Evolutionary conservation across 2,113 vertebrate species (phyloP), one percentile per base, ranked within the genome.

Genomic region (Oryzias melastigma): DNA sequence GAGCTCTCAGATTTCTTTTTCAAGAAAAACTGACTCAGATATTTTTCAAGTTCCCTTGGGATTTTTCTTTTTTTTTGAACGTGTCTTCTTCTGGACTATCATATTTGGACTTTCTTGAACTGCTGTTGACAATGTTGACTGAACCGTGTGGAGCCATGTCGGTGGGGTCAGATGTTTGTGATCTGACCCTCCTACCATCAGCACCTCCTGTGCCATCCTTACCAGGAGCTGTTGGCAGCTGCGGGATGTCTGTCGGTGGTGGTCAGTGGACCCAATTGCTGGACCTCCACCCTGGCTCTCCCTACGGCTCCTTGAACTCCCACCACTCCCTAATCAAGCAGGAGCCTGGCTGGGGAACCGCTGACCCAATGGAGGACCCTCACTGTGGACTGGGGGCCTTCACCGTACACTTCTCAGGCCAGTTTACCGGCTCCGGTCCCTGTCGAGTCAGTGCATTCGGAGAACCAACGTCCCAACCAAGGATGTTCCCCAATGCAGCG

Each of bases 261-360:
- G 93, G 93, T 20, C 96, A 97, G 87, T 99, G 96, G 96, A 93
- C 93, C 2, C 95, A 95, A 0, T 93, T 98, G 54, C 88, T 98
- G 88, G 96, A 98, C 93, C 96, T 98, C 55, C 93, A 96, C 64
- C 92, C 95, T 6, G 89, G 92, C 22, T 92, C 94, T 73, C 78
- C 94, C 54, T 93, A 96, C 78, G 73, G 91, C 88, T 91, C 95
- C 14, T 88, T 97, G 75, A 91, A 95, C 51, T 91, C 95, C 18
- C 94, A 95, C 85, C 94, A 94, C 86, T 95, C 97, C 64, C 95
- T 98, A 84, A 95, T 99, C 91, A 99, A 98, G 82, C 97, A 98
- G 88, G 97, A 98, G 85, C 96, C 96, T 3, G 91, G 90, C 83
- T 98, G 97, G 97, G 94, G 92, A 58, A 75, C 90, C 47, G 48